These are phyloP conservation scores for Tauraco hartlaubi DNA, from an alignment of 2,797 vertebrate genomes.

Conservation along the genomic window DNA sequence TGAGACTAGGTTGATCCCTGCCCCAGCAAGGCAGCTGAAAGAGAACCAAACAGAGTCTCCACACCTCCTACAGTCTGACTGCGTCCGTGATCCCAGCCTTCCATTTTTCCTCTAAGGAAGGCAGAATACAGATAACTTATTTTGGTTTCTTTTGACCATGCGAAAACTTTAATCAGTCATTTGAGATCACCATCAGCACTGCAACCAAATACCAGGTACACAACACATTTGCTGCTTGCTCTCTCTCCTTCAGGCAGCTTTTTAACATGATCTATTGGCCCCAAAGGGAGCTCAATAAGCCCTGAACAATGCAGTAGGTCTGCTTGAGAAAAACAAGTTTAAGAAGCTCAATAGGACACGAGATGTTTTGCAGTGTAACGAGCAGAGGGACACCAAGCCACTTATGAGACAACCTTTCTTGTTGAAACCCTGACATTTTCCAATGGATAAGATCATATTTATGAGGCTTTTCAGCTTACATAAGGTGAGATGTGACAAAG, in stretches of 20 bases:
- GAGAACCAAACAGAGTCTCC: neutral
- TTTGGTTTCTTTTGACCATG: neutral
- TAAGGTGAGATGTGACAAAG: neutral
- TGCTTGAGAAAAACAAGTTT: neutral
- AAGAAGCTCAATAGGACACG: neutral
- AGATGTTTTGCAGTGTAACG: neutral
- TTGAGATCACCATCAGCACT: neutral
- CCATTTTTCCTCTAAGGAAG: neutral
- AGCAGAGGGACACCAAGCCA: neutral
- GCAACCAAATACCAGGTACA: neutral
- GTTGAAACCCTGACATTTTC: neutral
- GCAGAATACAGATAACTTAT: neutral
- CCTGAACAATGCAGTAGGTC: neutral
- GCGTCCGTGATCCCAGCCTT: neutral
- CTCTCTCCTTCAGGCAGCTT: neutral
- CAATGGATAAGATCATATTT: neutral
- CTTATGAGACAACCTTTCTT: neutral
- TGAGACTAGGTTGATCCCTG: accelerated
- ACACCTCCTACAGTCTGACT: neutral
- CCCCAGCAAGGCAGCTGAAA: neutral
- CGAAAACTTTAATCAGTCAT: neutral
- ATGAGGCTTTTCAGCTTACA: neutral
- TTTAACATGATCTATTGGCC: neutral
- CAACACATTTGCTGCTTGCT: neutral
- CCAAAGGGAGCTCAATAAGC: neutral